Evolutionary conservation across 2,888 invertebrate species (phyloP).

Genomic region (Lasioglossum zephyrum): DNA sequence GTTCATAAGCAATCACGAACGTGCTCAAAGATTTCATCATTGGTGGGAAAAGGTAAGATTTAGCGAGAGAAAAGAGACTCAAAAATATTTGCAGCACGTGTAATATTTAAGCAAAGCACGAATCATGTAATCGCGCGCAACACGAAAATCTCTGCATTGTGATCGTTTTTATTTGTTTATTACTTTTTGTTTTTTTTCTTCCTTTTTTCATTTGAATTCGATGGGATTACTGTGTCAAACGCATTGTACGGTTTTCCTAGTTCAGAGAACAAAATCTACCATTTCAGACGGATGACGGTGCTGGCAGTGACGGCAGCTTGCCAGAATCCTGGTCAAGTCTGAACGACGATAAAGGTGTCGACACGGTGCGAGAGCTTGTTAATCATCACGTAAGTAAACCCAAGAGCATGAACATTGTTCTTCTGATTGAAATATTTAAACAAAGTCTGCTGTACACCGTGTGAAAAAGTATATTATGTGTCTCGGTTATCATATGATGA

Average conservation of each 20-base stretch:
- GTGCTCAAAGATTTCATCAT: constrained; percentile 75
- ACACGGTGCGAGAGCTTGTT: constrained; percentile 88
- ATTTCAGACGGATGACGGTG: constrained; percentile 83
- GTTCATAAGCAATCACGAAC: constrained; percentile 81
- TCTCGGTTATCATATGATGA: too few species aligned
- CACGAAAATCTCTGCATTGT: constrained; percentile 37
- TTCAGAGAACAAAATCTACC: constrained; percentile 59
- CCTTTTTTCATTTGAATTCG: not conserved
- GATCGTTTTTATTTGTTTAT: not conserved
- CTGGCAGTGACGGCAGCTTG: constrained; percentile 79
- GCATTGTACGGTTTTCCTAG: not conserved
- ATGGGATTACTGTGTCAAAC: not conserved
- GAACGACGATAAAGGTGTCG: constrained; percentile 87
- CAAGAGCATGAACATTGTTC: not conserved
- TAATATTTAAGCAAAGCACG: constrained; percentile 45
- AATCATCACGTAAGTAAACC: constrained; percentile 89
- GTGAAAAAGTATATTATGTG: too few species aligned
- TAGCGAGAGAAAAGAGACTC: constrained; percentile 23
- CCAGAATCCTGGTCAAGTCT: constrained; percentile 82
- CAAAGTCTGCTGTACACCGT: too few species aligned
- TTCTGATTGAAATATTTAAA: not conserved
- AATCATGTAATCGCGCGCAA: constrained; percentile 45
- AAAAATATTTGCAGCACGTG: constrained; percentile 26
- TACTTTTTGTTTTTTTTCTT: not conserved
- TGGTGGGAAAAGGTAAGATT: constrained; percentile 80